Percentiles rank a stretch among this genome's conserved stretches.
phyloP scores from a whole-genome alignment of 1,140 invertebrate genomes.

The Gonatopus flavifemur region DNA sequence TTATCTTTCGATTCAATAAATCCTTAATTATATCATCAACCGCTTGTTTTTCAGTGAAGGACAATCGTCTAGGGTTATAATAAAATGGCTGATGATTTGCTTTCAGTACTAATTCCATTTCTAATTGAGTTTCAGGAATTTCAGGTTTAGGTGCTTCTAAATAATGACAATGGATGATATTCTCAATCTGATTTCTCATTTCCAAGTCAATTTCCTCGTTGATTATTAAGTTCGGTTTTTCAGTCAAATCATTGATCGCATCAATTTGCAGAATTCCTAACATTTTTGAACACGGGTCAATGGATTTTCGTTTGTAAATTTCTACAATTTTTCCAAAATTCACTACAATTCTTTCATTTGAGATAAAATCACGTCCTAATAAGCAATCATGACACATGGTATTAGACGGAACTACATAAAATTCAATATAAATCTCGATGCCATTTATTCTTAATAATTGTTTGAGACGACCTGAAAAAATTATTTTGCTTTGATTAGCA shows the following conservation, averaged over 20 bases:
- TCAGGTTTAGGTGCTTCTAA: too few relatives aligned
- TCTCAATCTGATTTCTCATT: too few relatives aligned
- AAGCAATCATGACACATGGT: not conserved
- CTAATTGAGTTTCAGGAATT: not conserved
- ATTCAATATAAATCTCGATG: not conserved
- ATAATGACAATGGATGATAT: too few relatives aligned
- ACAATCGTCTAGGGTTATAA: not conserved
- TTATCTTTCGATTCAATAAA: not conserved
- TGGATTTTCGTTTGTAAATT: too few relatives aligned
- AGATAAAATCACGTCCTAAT: not conserved
- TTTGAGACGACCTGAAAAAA: not conserved
- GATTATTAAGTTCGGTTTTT: too few relatives aligned
- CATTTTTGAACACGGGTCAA: too few relatives aligned
- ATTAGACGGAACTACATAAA: not conserved
- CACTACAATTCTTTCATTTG: not conserved
- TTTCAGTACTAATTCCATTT: not conserved
- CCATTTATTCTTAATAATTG: not conserved
- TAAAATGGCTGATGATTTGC: constrained; percentile 1
- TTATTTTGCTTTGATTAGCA: not conserved
- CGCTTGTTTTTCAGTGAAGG: not conserved
- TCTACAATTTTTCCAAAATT: not conserved
- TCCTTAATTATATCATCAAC: not conserved
- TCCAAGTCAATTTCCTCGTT: too few relatives aligned
- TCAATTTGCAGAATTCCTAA: too few relatives aligned
- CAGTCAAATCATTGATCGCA: too few relatives aligned